Evolutionary conservation across 2,113 vertebrate genomes (phyloP).

Genomic region (Sorex fumeus): DNA sequence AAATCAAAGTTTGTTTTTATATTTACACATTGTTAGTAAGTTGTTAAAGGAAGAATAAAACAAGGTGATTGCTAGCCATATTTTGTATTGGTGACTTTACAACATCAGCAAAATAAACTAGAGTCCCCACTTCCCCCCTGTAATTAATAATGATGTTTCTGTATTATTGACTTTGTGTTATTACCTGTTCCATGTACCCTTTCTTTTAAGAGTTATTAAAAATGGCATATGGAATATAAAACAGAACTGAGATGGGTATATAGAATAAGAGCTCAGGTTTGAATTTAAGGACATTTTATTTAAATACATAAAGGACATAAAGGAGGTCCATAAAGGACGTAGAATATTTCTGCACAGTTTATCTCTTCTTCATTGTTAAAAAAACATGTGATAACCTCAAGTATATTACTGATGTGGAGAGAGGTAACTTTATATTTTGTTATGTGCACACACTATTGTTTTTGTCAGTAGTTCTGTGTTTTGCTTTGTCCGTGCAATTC

Average conservation of each 20-base stretch:
- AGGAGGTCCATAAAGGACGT: not conserved
- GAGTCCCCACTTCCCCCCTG: conserved; percentile 75
- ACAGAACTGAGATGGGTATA: not conserved
- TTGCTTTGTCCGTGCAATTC: conserved; percentile 73
- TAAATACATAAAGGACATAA: not conserved
- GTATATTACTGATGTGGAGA: not conserved
- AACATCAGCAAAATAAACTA: conserved; percentile 83
- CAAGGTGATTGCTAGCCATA: conserved; percentile 81
- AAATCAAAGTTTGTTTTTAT: conserved; percentile 89
- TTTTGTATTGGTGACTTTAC: conserved; percentile 86
- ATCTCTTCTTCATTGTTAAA: conserved; percentile 49
- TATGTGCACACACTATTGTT: not conserved
- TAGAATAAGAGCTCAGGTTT: too few species aligned
- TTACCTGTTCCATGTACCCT: conserved; percentile 59
- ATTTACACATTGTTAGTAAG: conserved; percentile 87
- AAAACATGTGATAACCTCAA: not conserved
- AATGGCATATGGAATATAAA: not conserved
- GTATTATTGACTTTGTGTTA: conserved; percentile 73
- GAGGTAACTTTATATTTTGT: not conserved
- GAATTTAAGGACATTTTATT: conserved; percentile 34
- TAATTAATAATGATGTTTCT: conserved; percentile 70
- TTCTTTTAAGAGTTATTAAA: conserved; percentile 78
- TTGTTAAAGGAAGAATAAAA: conserved; percentile 88
- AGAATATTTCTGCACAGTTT: not conserved
- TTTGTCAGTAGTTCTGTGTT: not conserved